Evolutionary conservation across 2,113 vertebrate species (phyloP).

Genomic region (Eudorcas thomsonii): DNA sequence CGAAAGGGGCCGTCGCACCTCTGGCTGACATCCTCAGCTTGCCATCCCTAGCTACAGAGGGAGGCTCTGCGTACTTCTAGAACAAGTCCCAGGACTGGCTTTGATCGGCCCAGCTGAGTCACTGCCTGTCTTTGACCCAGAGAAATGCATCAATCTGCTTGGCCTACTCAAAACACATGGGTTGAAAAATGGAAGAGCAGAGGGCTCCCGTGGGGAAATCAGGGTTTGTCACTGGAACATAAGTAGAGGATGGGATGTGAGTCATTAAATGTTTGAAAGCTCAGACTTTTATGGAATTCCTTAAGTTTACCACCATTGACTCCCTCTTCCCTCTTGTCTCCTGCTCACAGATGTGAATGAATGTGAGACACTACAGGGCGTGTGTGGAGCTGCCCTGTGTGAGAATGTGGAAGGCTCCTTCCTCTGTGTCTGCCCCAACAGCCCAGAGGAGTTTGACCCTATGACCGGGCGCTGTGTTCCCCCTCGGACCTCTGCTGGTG

Average conservation of each 20-base stretch:
- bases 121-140: background rate
- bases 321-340: background rate
- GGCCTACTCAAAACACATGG: background rate
- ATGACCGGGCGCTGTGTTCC: slow-evolving; percentile 77
- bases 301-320: background rate
- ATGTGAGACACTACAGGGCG: slow-evolving; percentile 85
- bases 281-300: background rate
- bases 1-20: background rate
- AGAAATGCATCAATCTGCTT: background rate
- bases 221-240: background rate
- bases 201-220: background rate
- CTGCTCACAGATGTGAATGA: slow-evolving; percentile 86
- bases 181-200: background rate
- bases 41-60: background rate
- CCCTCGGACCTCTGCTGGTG: slow-evolving; percentile 69
- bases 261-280: background rate
- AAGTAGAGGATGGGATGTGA: background rate
- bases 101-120: background rate
- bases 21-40: background rate
- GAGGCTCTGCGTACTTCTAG: background rate
- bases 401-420: slow-evolving; percentile 90
- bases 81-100: background rate
- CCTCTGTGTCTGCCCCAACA: slow-evolving; percentile 86
- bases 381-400: slow-evolving; percentile 87
- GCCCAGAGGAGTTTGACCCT: slow-evolving; percentile 84